These are phyloP conservation scores for Oscheius sp. DNA, from an alignment of 2,888 invertebrate genomes.

Conservation along the genomic window DNA sequence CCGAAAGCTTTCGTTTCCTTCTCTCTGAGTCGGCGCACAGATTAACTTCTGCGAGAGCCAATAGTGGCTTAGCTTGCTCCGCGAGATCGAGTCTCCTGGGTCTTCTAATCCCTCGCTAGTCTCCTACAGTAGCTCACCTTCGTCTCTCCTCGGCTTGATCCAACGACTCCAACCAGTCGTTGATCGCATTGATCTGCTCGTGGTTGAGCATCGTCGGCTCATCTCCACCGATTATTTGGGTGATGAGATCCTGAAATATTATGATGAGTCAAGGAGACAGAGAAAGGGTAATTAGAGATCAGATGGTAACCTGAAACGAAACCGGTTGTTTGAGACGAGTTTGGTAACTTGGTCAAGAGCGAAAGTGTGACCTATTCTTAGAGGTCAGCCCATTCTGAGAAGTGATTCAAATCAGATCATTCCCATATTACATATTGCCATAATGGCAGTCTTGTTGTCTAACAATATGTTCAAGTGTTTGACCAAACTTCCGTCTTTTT, in stretches of 20 bases:
- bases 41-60: constrained; percentile 57
- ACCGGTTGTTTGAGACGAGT: too few species aligned
- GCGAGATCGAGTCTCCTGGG: constrained; percentile 34
- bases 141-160: constrained; percentile 54
- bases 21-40: constrained; percentile 31
- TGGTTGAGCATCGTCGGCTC: constrained; percentile 55
- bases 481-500: too few species aligned
- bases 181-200: constrained; percentile 68
- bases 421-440: not conserved
- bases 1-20: not conserved
- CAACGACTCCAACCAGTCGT: constrained; percentile 71
- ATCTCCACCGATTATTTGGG: constrained; percentile 64
- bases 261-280: not conserved
- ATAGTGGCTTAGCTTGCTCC: constrained; percentile 57
- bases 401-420: too few species aligned
- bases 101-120: not conserved
- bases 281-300: too few species aligned
- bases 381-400: too few species aligned
- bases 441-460: too few species aligned
- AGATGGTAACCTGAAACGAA: too few species aligned
- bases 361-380: too few species aligned
- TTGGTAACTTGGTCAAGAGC: too few species aligned
- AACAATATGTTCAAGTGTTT: too few species aligned
- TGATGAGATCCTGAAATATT: constrained; percentile 65
- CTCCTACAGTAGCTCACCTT: constrained; percentile 49